A percentile compares a stretch with the other conserved stretches of the same genome.
Conservation (phyloP, 37 sponge, comb jelly and placozoan genomes). For the Beroe forskalii region DNA sequence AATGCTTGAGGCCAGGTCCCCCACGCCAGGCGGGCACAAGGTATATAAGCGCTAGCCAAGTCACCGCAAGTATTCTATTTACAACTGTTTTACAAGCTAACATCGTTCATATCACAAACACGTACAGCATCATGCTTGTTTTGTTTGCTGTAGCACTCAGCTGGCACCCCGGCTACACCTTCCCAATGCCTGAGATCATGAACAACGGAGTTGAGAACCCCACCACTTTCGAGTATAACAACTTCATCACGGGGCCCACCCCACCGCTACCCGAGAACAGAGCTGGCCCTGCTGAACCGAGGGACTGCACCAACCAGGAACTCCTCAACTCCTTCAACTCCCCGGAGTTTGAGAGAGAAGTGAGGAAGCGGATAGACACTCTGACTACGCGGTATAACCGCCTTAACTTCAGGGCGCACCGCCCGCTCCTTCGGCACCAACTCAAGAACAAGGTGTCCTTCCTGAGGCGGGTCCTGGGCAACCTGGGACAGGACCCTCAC, state of each 20-base stretch:
- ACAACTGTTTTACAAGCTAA: not conserved
- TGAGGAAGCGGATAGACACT: not conserved
- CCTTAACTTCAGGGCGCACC: not conserved
- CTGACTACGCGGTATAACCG: conserved; percentile 1
- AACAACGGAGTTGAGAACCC: not conserved
- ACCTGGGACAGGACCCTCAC: conserved; percentile 12
- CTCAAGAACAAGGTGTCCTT: conserved; percentile 18
- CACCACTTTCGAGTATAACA: not conserved
- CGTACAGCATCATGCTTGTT: not conserved
- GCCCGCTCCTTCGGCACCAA: not conserved
- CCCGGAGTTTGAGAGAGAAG: not conserved
- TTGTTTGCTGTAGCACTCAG: not conserved
- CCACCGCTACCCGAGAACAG: not conserved
- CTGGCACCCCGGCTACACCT: not conserved
- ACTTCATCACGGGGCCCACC: conserved; percentile 24
- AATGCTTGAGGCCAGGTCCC: not conserved
- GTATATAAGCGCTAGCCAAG: not conserved
- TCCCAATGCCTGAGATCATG: not conserved
- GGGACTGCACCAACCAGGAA: not conserved
- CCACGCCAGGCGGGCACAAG: not conserved
- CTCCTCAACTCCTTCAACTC: not conserved
- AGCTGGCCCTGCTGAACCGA: not conserved
- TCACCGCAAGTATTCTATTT: not conserved
- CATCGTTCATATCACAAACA: no score
- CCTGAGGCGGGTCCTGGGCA: not conserved